Evolutionary conservation across 37 sponge, comb jelly and placozoan genomes (phyloP).

Genomic region (Chondrilla cf. caribensis): DNA sequence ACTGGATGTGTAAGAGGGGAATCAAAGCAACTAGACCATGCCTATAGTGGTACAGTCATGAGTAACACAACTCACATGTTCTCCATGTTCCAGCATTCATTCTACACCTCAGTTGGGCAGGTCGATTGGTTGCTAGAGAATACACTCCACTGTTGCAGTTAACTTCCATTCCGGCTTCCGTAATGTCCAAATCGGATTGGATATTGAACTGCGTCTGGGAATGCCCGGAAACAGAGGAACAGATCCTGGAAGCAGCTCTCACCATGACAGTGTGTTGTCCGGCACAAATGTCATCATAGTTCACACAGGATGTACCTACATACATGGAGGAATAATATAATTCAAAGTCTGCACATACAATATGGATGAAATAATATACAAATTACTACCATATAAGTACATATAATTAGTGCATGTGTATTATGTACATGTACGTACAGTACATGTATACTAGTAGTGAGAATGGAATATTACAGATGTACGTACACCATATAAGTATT

Average conservation of each 20-base stretch:
- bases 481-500: too few species aligned
- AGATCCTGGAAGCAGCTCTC: background rate
- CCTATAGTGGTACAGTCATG: too few species aligned
- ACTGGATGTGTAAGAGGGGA: too few species aligned
- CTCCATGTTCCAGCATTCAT: background rate
- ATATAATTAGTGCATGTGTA: too few species aligned
- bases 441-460: too few species aligned
- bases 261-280: background rate
- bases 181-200: background rate
- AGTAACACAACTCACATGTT: background rate
- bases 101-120: background rate
- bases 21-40: too few species aligned
- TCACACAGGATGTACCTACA: background rate
- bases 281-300: background rate
- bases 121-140: background rate
- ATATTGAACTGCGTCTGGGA: background rate
- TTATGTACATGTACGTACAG: too few species aligned
- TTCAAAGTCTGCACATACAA: too few species aligned
- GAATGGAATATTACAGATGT: too few species aligned
- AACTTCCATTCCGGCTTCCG: background rate
- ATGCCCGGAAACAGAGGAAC: background rate
- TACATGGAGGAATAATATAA: too few species aligned
- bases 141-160: background rate
- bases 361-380: too few species aligned
- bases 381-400: too few species aligned